Conservation (phyloP, 2,113 vertebrate genomes). For the Oreotrochilus melanogaster region DNA sequence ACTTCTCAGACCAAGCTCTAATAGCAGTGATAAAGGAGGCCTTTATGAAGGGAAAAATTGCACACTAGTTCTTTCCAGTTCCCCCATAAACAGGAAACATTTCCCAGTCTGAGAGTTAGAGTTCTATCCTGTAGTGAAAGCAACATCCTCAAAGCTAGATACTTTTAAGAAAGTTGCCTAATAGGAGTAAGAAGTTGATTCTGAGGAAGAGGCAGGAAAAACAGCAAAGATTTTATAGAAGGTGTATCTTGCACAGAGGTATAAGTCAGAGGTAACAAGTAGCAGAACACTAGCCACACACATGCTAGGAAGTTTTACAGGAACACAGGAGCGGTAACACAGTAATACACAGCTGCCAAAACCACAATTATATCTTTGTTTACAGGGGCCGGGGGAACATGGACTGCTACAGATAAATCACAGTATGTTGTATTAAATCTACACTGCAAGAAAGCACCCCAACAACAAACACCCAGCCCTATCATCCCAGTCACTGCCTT, state of each 20-base stretch:
- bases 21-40: background rate
- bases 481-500: background rate
- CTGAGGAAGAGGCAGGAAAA: background rate
- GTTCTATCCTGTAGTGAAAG: background rate
- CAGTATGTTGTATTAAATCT: background rate
- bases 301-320: background rate
- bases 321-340: background rate
- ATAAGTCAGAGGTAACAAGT: background rate
- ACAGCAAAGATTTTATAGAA: background rate
- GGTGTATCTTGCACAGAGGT: background rate
- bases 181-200: background rate
- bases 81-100: background rate
- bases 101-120: background rate
- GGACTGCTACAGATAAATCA: background rate
- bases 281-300: background rate
- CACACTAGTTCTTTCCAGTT: background rate
- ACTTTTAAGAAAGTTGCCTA: background rate
- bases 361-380: background rate
- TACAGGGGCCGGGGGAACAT: background rate
- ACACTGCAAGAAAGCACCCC: background rate
- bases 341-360: background rate
- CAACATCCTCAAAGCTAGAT: background rate
- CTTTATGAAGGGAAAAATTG: background rate
- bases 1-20: background rate
- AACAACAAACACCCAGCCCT: background rate